A percentile compares a stretch with the other conserved stretches of the same genome.
Evolutionary conservation across 2,113 vertebrate genomes (phyloP).

Genomic region (Neomonachus schauinslandi): DNA sequence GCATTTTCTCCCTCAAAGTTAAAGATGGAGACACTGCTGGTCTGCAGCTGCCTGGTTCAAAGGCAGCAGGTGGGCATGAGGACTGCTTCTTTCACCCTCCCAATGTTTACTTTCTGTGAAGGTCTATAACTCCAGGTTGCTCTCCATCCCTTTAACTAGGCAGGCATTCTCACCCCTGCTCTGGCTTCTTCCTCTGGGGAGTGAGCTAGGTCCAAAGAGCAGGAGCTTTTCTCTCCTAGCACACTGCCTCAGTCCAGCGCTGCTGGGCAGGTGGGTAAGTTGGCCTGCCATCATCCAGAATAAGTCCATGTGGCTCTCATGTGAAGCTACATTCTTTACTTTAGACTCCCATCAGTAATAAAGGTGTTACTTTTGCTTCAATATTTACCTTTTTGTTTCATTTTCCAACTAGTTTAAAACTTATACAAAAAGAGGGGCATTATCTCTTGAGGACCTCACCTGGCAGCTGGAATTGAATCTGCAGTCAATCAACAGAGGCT

Average conservation of each 20-base stretch:
- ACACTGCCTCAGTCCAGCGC: background rate
- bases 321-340: background rate
- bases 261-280: background rate
- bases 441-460: background rate
- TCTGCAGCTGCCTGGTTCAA: background rate
- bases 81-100: background rate
- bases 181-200: background rate
- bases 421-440: background rate
- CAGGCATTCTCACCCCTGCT: background rate
- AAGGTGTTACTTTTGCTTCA: background rate
- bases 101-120: background rate
- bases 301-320: background rate
- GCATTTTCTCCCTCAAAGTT: background rate
- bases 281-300: background rate
- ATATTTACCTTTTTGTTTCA: background rate
- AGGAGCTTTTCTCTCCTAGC: background rate
- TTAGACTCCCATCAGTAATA: background rate
- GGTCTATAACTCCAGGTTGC: background rate
- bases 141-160: background rate
- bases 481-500: background rate
- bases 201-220: background rate
- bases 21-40: background rate
- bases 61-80: background rate
- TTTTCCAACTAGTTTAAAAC: background rate
- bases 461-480: background rate